A percentile compares a stretch with the other conserved stretches of the same genome.
These are phyloP conservation scores for Nasonia oneida DNA, from an alignment of 2,888 invertebrate species.

Conservation along the genomic window DNA sequence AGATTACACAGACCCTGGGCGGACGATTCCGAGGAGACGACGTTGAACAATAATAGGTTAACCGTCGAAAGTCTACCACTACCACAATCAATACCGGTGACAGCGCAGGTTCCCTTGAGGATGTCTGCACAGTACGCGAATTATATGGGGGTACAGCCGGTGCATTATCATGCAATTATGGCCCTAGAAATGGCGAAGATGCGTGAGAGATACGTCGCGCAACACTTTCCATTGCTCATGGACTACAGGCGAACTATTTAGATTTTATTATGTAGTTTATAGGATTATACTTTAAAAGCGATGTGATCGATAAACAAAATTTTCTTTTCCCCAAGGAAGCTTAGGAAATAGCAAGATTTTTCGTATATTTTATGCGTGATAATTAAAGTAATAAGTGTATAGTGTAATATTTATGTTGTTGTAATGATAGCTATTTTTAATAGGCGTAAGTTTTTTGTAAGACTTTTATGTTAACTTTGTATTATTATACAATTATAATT, in stretches of 20 bases:
- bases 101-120: not conserved
- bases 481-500: not conserved
- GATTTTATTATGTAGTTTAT: not conserved
- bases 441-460: not conserved
- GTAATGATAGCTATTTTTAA: too few species aligned
- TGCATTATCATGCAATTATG: slow-evolving; percentile 59
- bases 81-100: not conserved
- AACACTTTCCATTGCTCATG: not conserved
- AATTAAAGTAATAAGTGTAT: not conserved
- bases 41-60: not conserved
- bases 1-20: slow-evolving; percentile 72
- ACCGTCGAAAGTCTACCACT: not conserved
- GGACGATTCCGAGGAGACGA: slow-evolving; percentile 39
- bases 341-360: not conserved
- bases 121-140: slow-evolving; percentile 44
- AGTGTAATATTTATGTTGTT: not conserved
- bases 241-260: slow-evolving; percentile 26
- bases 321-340: not conserved
- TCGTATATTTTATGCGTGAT: not conserved
- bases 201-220: slow-evolving; percentile 8
- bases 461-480: not conserved
- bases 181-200: slow-evolving; percentile 64
- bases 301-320: not conserved
- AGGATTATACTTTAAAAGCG: not conserved
- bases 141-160: slow-evolving; percentile 27